A percentile compares a stretch with the other conserved stretches of the same genome.
These are phyloP conservation scores for Myathropa florea DNA, from an alignment of 2,888 invertebrate genomes.

Conservation along the genomic window DNA sequence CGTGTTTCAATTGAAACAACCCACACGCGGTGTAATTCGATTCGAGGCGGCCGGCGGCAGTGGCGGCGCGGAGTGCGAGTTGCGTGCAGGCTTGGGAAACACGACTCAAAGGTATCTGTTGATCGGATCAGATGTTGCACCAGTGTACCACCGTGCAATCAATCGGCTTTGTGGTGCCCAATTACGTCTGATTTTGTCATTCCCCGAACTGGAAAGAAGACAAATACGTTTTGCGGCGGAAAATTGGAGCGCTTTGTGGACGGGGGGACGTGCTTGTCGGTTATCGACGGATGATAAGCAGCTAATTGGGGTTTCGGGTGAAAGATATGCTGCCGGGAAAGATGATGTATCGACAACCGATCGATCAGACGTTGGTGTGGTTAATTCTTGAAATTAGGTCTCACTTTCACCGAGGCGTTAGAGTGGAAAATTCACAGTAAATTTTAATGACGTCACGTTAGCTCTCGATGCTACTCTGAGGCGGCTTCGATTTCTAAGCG, in stretches of 20 bases:
- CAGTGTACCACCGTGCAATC: slow-evolving; percentile 1
- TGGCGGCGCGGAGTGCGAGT: background rate
- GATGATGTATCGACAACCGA: too few relatives aligned
- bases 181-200: slow-evolving; percentile 9
- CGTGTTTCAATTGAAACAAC: slow-evolving; percentile 54
- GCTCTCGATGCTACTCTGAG: too few relatives aligned
- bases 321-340: too few relatives aligned
- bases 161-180: slow-evolving; percentile 20
- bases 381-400: too few relatives aligned
- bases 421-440: too few relatives aligned
- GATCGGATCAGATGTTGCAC: background rate
- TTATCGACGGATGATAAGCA: background rate
- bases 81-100: background rate
- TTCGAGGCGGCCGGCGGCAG: background rate
- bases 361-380: too few relatives aligned
- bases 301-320: background rate
- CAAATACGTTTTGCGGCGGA: background rate
- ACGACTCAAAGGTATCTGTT: background rate
- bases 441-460: too few relatives aligned
- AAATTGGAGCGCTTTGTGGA: background rate
- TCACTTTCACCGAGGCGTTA: too few relatives aligned
- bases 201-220: background rate
- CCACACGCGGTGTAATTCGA: slow-evolving; percentile 22
- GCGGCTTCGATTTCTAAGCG: too few relatives aligned
- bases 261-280: background rate